phyloP scores from a whole-genome alignment of 2,888 invertebrate genomes.

The Bombylius major region DNA sequence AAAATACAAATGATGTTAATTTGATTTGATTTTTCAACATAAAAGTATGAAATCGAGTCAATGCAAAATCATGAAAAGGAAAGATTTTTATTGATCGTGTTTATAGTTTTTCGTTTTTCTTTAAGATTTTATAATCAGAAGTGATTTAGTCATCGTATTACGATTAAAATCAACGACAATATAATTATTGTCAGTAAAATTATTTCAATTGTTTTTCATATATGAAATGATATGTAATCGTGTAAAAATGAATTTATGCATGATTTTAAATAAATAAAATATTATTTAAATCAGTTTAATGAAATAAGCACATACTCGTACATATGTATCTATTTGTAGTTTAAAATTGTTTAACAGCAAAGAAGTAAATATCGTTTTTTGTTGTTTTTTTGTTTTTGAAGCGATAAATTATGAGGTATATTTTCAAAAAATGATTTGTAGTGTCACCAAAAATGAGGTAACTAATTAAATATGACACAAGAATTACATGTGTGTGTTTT shows the following conservation, averaged over 20 bases:
- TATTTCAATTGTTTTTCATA: too few relatives aligned
- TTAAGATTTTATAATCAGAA: not conserved
- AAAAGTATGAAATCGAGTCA: not conserved
- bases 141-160: not conserved
- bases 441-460: not conserved
- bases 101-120: too few relatives aligned
- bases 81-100: not conserved
- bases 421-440: too few relatives aligned
- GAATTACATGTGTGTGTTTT: not conserved
- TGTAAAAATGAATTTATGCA: too few relatives aligned
- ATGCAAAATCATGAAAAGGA: not conserved
- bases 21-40: conserved; percentile 4
- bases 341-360: too few relatives aligned
- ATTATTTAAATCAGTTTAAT: too few relatives aligned
- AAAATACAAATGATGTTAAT: conserved; percentile 5
- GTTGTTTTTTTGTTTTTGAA: too few relatives aligned
- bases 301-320: too few relatives aligned
- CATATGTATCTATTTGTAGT: not conserved
- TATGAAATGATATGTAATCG: too few relatives aligned
- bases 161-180: not conserved
- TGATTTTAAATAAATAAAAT: too few relatives aligned
- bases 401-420: too few relatives aligned
- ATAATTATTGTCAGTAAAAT: not conserved
- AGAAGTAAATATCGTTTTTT: too few relatives aligned
- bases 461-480: not conserved